Evolutionary conservation across 2,113 vertebrate species (phyloP), one percentile per base, ranked within the genome.

Genomic region (Microcebus jonahi): DNA sequence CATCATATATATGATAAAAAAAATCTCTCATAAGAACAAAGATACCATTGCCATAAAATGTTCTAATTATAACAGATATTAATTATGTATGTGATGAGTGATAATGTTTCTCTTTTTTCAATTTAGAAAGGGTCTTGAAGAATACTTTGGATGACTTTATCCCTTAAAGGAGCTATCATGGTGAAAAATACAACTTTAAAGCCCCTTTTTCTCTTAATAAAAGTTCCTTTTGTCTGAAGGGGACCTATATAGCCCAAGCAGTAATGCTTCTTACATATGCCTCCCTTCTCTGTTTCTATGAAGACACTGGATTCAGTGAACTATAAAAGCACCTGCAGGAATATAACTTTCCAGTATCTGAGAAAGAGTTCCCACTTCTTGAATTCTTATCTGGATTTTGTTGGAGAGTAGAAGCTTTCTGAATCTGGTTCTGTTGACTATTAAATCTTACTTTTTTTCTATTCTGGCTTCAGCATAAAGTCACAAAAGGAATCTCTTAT

Each of bases 61-160:
- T 76, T 50, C 42, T 80, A 79, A 36, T 3, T 88, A 21, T 85
- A 93, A 81, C 48, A 93, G 65, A 85, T 81, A 88, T 81, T 80
- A 94, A 88, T 94, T 90, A 84, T 92, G 42, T 67, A 94, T 96
- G 70, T 50, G 36, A 36, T 53, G 9, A 90, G 10, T 65, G 81
- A 29, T 76, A 53, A 94, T 76, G 55, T 29, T 91, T 96, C n/a
- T 75, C 4, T 63, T 90, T 83, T 96, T 61, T 67, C 39, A 88
- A 94, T 2, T 42, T 63, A 53, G 87, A 83, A 73, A 36, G 55
- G 17, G 29, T 53, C 63, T 87, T 93, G 48, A 39, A 67, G 39
- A 86, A 65, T 77, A 80, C 71, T 89, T 85, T 95, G 15, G 34
- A 71, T 94, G 86, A 3, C 23, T 71, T 93, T 80, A 20, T 87